Conservation (phyloP, 2,113 vertebrate species). For the Bagarius yarrelli region DNA sequence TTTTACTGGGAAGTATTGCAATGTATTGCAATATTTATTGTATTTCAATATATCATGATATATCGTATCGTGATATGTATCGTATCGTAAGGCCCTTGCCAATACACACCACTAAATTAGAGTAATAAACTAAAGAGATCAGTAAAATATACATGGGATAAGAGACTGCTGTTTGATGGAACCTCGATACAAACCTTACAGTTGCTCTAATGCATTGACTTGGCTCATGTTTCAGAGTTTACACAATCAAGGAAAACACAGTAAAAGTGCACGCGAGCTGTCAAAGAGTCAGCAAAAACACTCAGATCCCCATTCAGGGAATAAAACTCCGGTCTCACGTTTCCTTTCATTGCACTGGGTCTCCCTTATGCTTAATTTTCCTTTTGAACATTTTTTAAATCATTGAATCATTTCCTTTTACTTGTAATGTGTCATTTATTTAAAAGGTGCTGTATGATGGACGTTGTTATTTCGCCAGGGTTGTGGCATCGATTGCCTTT, state of each 20-base stretch:
- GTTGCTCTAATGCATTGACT: not conserved
- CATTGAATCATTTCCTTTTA: not conserved
- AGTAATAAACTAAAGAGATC: not conserved
- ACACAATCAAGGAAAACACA: conserved; percentile 25
- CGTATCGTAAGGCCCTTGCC: too few relatives aligned
- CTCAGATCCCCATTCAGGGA: not conserved
- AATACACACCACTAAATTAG: too few relatives aligned
- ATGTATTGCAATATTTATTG: too few relatives aligned
- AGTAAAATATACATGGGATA: not conserved
- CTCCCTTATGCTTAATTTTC: not conserved
- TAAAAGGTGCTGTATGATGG: conserved; percentile 7
- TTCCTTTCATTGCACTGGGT: not conserved
- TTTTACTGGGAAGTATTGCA: too few relatives aligned
- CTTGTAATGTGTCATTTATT: not conserved
- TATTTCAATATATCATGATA: too few relatives aligned
- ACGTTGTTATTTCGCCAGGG: not conserved
- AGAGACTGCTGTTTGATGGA: not conserved
- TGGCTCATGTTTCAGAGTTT: conserved; percentile 13
- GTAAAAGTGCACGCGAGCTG: conserved; percentile 19
- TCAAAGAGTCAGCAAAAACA: conserved; percentile 22
- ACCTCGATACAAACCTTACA: conserved; percentile 5
- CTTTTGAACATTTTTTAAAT: not conserved
- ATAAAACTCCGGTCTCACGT: not conserved
- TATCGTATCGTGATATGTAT: too few relatives aligned
- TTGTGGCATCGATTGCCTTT: not conserved